phyloP scores from a whole-genome alignment of 2,113 vertebrate species.

The Dasypus novemcinctus region DNA sequence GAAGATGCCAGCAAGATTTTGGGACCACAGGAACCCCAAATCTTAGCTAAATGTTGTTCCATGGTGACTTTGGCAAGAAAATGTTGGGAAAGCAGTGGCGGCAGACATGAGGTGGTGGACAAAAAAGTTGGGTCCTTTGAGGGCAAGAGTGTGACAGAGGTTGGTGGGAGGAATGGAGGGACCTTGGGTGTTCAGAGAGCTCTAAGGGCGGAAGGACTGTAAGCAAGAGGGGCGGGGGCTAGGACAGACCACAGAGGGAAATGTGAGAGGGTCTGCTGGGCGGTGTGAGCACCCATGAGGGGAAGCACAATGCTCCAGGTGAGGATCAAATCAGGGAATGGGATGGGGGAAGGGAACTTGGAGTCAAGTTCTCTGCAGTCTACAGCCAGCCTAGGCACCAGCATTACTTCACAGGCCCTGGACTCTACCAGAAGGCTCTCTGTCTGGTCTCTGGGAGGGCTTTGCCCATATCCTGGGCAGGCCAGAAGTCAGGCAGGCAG shows the following conservation, averaged over 20 bases:
- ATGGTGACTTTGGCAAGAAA: not conserved
- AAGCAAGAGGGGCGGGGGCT: not conserved
- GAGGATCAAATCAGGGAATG: not conserved
- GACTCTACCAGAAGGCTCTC: not conserved
- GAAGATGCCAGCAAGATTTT: conserved; percentile 4
- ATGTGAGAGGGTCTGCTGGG: not conserved
- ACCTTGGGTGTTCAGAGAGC: not conserved
- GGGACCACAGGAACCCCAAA: not conserved
- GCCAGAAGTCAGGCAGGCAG: not conserved
- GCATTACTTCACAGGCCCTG: not conserved
- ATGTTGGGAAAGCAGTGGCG: not conserved
- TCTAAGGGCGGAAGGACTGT: not conserved
- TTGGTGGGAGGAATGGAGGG: not conserved
- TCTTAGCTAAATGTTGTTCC: conserved; percentile 12
- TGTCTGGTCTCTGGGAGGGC: not conserved
- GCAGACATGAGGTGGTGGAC: not conserved
- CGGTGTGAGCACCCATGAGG: not conserved
- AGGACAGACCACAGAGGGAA: not conserved
- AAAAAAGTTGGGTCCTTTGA: not conserved
- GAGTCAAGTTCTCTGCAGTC: not conserved
- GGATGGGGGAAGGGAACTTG: not conserved
- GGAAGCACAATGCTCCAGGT: not conserved
- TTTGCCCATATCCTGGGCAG: not conserved
- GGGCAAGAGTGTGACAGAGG: not conserved
- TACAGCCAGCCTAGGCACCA: not conserved